phyloP scores from a whole-genome alignment of 2,797 vertebrate genomes.

The Argya squamiceps region DNA sequence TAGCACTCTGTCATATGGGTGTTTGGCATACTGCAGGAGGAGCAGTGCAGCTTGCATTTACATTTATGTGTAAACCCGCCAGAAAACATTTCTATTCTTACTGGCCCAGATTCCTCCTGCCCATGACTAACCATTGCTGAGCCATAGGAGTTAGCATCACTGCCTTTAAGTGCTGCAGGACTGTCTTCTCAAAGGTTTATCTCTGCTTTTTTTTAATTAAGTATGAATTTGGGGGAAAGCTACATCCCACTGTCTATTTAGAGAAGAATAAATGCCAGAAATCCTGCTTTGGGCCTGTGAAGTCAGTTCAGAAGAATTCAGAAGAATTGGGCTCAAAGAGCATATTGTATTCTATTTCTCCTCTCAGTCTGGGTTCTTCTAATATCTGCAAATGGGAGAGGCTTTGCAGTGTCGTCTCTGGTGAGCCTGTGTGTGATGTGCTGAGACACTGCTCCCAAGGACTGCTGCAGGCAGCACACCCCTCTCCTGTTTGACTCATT shows the following conservation, averaged over 20 bases:
- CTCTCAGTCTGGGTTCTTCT: neutral
- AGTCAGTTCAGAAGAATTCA: conserved; percentile 32
- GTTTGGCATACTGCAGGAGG: neutral
- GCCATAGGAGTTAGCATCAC: neutral
- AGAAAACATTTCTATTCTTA: conserved; percentile 50
- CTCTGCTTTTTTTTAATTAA: neutral
- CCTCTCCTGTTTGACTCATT: neutral
- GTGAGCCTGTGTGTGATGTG: neutral
- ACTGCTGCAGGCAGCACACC: neutral
- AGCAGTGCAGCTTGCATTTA: neutral
- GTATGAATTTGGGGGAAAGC: neutral
- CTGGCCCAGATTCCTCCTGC: conserved; percentile 18
- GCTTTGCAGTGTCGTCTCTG: neutral
- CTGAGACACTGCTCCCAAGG: neutral
- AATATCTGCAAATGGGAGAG: neutral
- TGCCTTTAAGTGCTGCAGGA: neutral
- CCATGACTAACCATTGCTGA: conserved; percentile 18
- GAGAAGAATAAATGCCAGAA: conserved; percentile 19
- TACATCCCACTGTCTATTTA: conserved; percentile 1
- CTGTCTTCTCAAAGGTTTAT: conserved; percentile 1
- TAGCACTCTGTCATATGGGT: neutral
- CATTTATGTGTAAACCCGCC: neutral
- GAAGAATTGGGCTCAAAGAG: conserved; percentile 15
- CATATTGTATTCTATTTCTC: neutral
- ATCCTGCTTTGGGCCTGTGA: neutral